Base-by-base conservation (phyloP, 2,113 vertebrate species). In the Semnornis frantzii region DNA sequence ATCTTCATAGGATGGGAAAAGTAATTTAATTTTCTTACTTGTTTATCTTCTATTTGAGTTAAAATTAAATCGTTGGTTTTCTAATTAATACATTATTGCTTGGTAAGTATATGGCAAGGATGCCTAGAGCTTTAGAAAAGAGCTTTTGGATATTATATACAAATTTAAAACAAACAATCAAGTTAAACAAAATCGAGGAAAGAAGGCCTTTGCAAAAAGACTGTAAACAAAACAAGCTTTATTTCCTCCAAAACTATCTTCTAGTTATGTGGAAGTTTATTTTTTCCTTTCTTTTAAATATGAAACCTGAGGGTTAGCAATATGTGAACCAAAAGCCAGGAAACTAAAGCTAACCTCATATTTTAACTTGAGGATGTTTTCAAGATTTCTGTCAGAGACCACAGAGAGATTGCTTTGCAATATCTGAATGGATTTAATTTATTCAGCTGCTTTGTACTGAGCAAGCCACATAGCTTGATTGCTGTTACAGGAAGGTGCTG, bases 51-150 rank as follows among this genome's bases (percentile, higher is more conserved):
- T 75, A 12, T 70, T 77, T 27, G 16, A 70, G n/a, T 76, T 60
- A 85, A 91, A 87, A 54, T 83, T 66, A 75, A 82, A 52, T 87
- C 84, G 8, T 65, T 82, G 2, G 3, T 3, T 84, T 92, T 76
- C 66, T 63, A 89, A 88, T 79, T 75, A 90, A 63, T 59, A 76
- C 15, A 52, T 69, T 52, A 85, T 84, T 65, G 9, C 42, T 85
- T 84, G 21, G 63, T 85, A 93, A 70, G 39, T 92, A 13, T 44
- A 80, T 24, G 60, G 21, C 24, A 87, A 76, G 55, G 34, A 52
- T 77, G 78, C 77, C 64, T 85, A 85, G 58, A 70, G 64, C 57
- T 76, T 73, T n/a, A 89, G 86, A 82, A 82, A 95, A 87, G n/a
- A 59, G n/a, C 19, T 64, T 83, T 82, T 82, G 44, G 8, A 6